Percentiles rank a stretch among this genome's conserved stretches.
These are phyloP conservation scores for Corydoras sp. DNA, from an alignment of 2,113 vertebrate species.

Conservation along the genomic window DNA sequence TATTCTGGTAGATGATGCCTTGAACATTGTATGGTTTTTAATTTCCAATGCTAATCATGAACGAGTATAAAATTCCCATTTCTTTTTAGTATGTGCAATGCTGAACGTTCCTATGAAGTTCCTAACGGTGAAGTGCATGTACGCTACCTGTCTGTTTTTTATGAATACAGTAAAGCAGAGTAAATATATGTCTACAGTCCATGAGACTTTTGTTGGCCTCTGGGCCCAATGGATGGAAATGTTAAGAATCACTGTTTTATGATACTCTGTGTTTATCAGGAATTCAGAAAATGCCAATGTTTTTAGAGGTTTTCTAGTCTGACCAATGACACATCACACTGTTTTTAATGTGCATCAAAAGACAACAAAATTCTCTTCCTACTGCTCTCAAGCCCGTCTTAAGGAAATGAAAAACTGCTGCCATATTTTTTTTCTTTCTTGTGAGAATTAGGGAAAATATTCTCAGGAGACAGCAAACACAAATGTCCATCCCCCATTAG, in stretches of 20 bases:
- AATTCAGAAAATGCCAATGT: no score
- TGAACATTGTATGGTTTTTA: no score
- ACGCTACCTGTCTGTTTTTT: no score
- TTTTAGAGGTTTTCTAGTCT: constrained; percentile 36
- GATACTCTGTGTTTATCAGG: background rate
- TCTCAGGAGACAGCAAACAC: constrained; percentile 76
- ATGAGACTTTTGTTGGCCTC: no score
- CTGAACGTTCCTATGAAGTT: no score
- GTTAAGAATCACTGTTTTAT: constrained; percentile 59
- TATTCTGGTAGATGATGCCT: no score
- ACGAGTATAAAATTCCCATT: no score
- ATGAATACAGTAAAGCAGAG: no score
- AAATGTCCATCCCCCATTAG: constrained; percentile 94
- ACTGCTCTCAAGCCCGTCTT: constrained; percentile 49
- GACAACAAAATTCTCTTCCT: constrained; percentile 47
- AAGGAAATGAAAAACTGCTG: constrained; percentile 60
- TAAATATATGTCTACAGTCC: no score
- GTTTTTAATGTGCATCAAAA: constrained; percentile 60
- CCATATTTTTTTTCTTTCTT: constrained; percentile 37
- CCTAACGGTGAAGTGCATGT: no score
- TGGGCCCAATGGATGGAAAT: constrained; percentile 36
- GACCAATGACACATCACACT: constrained; percentile 55
- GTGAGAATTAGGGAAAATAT: constrained; percentile 43
- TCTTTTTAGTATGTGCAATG: no score
- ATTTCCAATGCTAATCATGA: no score